Percentiles rank a stretch among this genome's conserved stretches.
Evolutionary conservation across 2,797 vertebrate genomes (phyloP).

Genomic region (Peromyscus melanophrys): DNA sequence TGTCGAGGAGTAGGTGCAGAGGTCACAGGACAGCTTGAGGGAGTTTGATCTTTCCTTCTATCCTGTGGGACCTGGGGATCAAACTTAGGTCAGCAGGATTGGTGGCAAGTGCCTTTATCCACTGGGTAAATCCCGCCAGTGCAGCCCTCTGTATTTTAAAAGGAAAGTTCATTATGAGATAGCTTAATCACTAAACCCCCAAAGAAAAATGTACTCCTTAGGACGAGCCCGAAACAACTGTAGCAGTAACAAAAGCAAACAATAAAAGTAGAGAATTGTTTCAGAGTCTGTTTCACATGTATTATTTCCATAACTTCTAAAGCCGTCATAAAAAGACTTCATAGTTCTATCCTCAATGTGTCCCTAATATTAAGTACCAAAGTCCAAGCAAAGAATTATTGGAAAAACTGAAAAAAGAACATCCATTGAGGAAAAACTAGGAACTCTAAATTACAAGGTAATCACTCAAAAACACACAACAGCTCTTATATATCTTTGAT

Average conservation of each 20-base stretch:
- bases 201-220: slow-evolving; percentile 49
- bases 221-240: not conserved
- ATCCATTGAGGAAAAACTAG: not conserved
- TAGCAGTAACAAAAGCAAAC: slow-evolving; percentile 20
- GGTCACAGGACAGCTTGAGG: not conserved
- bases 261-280: not conserved
- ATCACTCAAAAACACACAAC: not conserved
- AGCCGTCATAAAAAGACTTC: slow-evolving; percentile 37
- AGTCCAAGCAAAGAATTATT: not conserved
- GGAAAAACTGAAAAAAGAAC: not conserved
- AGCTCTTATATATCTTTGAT: not conserved
- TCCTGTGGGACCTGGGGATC: not conserved
- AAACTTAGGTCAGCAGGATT: not conserved
- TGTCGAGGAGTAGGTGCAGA: not conserved
- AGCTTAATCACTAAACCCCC: slow-evolving; percentile 36
- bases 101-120: not conserved
- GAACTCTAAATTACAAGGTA: slow-evolving; percentile 8
- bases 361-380: slow-evolving; percentile 9
- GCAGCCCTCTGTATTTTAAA: not conserved
- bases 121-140: not conserved
- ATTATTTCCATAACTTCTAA: slow-evolving; percentile 7
- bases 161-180: slow-evolving; percentile 28
- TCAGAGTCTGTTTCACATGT: slow-evolving; percentile 15
- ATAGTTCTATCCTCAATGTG: not conserved
- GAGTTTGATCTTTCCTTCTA: not conserved